Base-by-base conservation (phyloP, 2,888 invertebrate species). In the Epistrophe eligans region DNA sequence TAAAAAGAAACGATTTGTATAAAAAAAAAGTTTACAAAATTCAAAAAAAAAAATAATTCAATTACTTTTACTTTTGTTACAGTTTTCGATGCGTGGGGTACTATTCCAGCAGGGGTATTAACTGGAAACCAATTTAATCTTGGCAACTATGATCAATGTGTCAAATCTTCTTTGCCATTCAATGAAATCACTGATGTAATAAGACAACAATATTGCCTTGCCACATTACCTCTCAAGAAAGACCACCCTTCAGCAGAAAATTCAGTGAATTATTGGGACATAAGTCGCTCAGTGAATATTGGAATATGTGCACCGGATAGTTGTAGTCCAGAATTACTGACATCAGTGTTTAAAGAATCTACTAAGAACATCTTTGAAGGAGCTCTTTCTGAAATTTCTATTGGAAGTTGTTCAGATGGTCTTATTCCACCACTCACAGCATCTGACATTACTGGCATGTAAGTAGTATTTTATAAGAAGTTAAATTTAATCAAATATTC, bases 81-180 rank as follows among this genome's bases (percentile, higher is more conserved):
- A 92, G 92, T 92, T 90, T 35, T 91, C 3, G 92, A 92, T 89
- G 89, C 92, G 9, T 90, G 90, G 45, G 90, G 90, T 11, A 91
- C 90, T 88, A 45, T 90, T 6, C 91, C 91, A 40, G 76, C 91
- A 7, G 92, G 92, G 19, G 58, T 92, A 5, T 64, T 90, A 0
- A n/a, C 35, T 5, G 70, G 38, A 3, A 82, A 66, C 15, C 90
- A 90, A 7, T 89, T 91, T 70, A 89, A 90, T 48, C 76, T 91
- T 2, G 92, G 92, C 43, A 89, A 90, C 73, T 92, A 89, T 77
- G 91, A 92, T 85, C 89, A 91, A 72, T 92, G 92, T 76, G 66
- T 92, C 17, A 67, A 71, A 13, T 45, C 48, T 40, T 60, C 70
- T 11, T n/a, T 60, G 19, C 13, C 45, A 0, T 32, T 77, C 0